Evolutionary conservation across 2,888 invertebrate genomes (phyloP), one percentile per base, ranked within the genome.

Genomic region (Plagiodera versicolora): DNA sequence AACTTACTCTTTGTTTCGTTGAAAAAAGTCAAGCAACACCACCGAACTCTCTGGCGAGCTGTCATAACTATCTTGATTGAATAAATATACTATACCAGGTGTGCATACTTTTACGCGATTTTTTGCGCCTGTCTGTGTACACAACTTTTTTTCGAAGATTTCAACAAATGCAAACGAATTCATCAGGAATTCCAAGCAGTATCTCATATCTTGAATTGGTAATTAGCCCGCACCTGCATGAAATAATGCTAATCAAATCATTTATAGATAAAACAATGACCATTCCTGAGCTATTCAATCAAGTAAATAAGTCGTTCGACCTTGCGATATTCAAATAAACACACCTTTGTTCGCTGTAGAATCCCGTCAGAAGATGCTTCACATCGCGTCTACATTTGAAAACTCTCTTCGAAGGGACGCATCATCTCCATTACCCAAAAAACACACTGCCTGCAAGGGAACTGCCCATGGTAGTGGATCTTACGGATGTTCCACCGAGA

Each of bases 361-460:
- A 18, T 32, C 24, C 8, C 17, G 16, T 3, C 14, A 9, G 19
- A 74, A 63, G 68, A 74, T 75, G 75, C 70, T 73, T 68, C 75
- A 78, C 76, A 77, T 79, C 75, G 76, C 76, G 61, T 72, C 71
- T 1, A 58, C 83, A 39, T 86, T 86, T 70, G 86, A 86, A 77
- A 85, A 84, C 72, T 86, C 86, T 59, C 78, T 86, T 66, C 82
- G 86, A 65, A 66, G 67, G 79, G 66, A 82, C 82, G 56, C 81
- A 73, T 47, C 68, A 10, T 66, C 67, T 6, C 66, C 67, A 65
- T 81, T 82, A 17, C 83, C 82, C 56, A 84, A 84, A 70, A 81
- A 83, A 61, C 91, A 91, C 76, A 86, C 86, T 71, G 87, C 87
- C 56, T 92, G 92, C 77, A 89, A 87, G 30, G 92, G 92, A 28